Base-by-base conservation (phyloP, 2,797 vertebrate species). In the Dipus sagitta region DNA sequence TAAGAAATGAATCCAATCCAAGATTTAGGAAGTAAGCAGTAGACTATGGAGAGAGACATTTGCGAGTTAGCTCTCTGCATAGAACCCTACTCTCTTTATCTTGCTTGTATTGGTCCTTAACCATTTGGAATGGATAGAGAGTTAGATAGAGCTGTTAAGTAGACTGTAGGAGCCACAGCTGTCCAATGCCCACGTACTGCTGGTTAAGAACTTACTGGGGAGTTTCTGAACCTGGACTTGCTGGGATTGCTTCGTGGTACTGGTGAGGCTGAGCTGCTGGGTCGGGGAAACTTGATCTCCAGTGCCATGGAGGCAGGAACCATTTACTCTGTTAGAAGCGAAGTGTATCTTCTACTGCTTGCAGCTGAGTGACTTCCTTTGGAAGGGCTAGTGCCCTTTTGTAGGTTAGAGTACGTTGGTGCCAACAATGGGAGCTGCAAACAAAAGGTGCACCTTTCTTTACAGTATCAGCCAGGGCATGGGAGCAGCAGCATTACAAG, bases 61-160 rank as follows among this genome's bases (percentile, higher is more conserved):
- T 77, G 75, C 65, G 38, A 42, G 12, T 62, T 23, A 79, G 8
- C 32, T 82, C 14, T 91, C 15, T 65, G 30, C 77, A 28, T 17
- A 90, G 60, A 94, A 78, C 11, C 90, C 26, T 81, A 65, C 15
- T 71, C 67, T 71, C 67, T 79, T 1, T 52, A 12, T 87, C n/a
- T 87, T 95, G 3, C 77, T 96, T 93, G 30, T 91, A 58, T 76
- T 89, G 38, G 20, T 70, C 58, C 38, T 88, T 26, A 72, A 8
- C 18, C 17, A 54, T 5, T 85, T 93, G 21, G 54, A n/a, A 71
- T 88, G 21, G 0, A 64, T 60, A 38, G 38, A 76, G 15, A 71
- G 67, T 62, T 77, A 42, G 47, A 78, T 77, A 42, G 47, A 78
- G 11, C 72, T 14, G 52, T 4, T 54, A 81, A 47, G 65, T 70